These are phyloP conservation scores for Tinamus guttatus DNA, from an alignment of 2,113 vertebrate genomes.

Conservation along the genomic window DNA sequence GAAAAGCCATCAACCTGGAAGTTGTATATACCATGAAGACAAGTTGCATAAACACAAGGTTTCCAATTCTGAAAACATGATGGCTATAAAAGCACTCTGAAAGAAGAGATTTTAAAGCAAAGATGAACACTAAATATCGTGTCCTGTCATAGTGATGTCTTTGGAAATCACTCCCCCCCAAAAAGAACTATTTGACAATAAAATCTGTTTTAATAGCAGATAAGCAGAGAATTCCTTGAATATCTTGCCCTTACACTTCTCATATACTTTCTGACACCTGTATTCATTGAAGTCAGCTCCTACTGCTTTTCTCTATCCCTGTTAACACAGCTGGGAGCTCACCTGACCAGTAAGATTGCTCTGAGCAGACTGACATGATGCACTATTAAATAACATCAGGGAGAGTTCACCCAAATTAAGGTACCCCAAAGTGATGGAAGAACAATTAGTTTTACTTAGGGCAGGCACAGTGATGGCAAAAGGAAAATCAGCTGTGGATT, in stretches of 20 bases:
- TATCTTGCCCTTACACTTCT: not conserved
- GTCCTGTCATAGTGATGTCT: not conserved
- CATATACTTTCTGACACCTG: not conserved
- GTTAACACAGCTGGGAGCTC: not conserved
- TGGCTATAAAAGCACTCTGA: constrained; percentile 11
- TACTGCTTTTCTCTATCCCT: not conserved
- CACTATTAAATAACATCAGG: not conserved
- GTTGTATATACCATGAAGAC: constrained; percentile 39
- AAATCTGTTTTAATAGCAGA: constrained; percentile 10
- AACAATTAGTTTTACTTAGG: not conserved
- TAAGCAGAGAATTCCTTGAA: not conserved
- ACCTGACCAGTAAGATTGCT: not conserved
- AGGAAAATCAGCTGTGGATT: not conserved
- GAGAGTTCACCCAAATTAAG: fast-evolving
- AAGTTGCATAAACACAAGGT: not conserved
- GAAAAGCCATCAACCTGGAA: constrained; percentile 32
- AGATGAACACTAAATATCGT: constrained; percentile 24
- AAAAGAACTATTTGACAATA: constrained; percentile 1
- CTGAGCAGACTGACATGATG: not conserved
- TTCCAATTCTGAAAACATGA: constrained; percentile 47
- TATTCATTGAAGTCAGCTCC: not conserved
- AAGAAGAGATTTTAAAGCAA: constrained; percentile 41
- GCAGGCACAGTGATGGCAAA: not conserved
- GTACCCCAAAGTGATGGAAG: not conserved
- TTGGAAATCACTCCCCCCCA: not conserved